Evolutionary conservation across 1,140 invertebrate species (phyloP).

Genomic region (Gryllus bimaculatus): DNA sequence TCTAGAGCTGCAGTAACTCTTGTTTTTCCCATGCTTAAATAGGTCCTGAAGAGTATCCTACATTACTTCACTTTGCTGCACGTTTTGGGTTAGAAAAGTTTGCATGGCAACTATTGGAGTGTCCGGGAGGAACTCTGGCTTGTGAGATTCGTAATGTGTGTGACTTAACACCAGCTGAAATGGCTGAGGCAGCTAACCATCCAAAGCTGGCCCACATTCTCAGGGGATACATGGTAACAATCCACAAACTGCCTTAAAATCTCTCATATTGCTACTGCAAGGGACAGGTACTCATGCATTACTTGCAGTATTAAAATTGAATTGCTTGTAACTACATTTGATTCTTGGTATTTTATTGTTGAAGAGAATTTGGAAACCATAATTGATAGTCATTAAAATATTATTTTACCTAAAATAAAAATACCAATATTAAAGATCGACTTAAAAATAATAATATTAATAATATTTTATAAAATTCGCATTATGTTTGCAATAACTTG

Average conservation of each 20-base stretch:
- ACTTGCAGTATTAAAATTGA: background rate
- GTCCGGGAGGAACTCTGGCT: conserved; percentile 68
- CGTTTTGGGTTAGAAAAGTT: conserved; percentile 74
- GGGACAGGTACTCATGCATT: background rate
- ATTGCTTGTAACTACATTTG: too few species aligned
- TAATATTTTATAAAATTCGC: background rate
- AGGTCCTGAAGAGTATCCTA: conserved; percentile 76
- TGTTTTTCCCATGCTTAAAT: background rate
- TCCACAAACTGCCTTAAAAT: conserved; percentile 7
- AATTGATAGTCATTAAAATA: too few species aligned
- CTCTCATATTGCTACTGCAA: background rate
- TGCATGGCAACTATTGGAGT: conserved; percentile 70
- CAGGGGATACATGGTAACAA: conserved; percentile 59
- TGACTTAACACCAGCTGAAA: conserved; percentile 68
- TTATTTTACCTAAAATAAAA: too few species aligned
- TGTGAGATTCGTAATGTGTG: conserved; percentile 66
- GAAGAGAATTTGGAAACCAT: too few species aligned
- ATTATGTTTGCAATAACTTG: conserved; percentile 13
- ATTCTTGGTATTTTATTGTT: too few species aligned
- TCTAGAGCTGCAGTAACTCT: background rate
- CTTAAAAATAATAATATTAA: too few species aligned
- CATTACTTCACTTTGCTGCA: conserved; percentile 77
- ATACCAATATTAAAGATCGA: too few species aligned
- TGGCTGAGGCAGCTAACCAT: conserved; percentile 64
- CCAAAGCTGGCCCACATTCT: conserved; percentile 58